Evolutionary conservation across 1,140 invertebrate species (phyloP), one percentile per base, ranked within the genome.

Genomic region (Drosophila takahashii): DNA sequence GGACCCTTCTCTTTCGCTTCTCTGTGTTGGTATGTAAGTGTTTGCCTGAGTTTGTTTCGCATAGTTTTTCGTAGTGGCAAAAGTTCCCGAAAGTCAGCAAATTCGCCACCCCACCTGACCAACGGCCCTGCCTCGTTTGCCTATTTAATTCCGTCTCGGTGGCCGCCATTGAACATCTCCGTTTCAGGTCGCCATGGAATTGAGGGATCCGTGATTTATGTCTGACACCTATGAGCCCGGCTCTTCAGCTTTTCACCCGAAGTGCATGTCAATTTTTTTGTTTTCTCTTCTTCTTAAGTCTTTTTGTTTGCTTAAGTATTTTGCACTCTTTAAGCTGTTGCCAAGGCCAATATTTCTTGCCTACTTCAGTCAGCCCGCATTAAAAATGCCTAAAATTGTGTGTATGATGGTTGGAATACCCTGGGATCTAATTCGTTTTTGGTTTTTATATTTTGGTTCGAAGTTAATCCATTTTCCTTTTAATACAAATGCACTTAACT

Each of bases 181-280:
- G 48, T 73, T 50, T 73, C 47, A 36, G 50, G 79, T 81, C 48
- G 48, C 60, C 74, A 56, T 76, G 66, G 65, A 52, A 81, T 79
- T 79, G 83, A 81, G 71, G 72, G 54, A 62, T 53, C 60, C 45
- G 58, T 86, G 79, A 86, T 83, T 81, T 86, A 86, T 86, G 79
- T 75, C 70, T 64, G 83, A 69, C 83, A 83, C 83, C 83, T 81
- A 62, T 52, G 58, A 56, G 57, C 51, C 51, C 4, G 8, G 48
- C 56, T 66, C 16, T 51, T 45, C 45, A 57, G 60, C 65, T 52
- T 70, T 64, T 70, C 65, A 53, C 34, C 61, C 64, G 39, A 66
- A 78, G 53, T 75, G 58, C 59, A 86, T 80, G 81, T 69, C 66
- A 50, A 69, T 44, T 81, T 62, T 54, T 36, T 41, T 41, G 2